Base-by-base conservation (phyloP, 2,888 invertebrate genomes). In the Mylabris sibirica region DNA sequence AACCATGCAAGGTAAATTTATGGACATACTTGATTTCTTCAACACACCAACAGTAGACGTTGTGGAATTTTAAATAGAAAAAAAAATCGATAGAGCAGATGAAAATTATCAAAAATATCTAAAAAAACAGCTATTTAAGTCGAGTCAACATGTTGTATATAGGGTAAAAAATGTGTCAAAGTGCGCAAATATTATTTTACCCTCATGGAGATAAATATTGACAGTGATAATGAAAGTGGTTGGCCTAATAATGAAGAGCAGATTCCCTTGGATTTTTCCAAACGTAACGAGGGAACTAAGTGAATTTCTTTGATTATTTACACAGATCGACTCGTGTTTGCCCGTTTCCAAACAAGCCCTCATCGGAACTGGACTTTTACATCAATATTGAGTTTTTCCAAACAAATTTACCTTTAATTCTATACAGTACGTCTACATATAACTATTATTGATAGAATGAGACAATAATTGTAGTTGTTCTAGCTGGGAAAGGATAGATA, bases 1-100 rank as follows among this genome's bases (percentile, higher is more conserved):
- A 64, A 64, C 59, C 67, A 64, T 63, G 59, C 20, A 53, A 60
- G 26, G 67, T 17, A 34, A 65, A 60, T 49, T 44, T 57, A 57
- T 57, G 11, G 57, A 57, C 24, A 57, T 26, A 63, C 26, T 53
- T 66, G 65, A 66, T 65, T 20, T 60, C 49, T 9, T 49, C 49
- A 49, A 11, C 3, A 44, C 44, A 44, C 49, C 49, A 20, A 49
- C 20, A 49, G 11, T 22, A 57, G 22, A 57, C 57, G 57, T 57
- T 57, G 24, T 24, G 57, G 57, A 57, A 57, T 57, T 57, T 57
- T 14, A 24, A 57, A 24, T 24, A 57, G 6, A 49, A 49, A 49
- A 20, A 49, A 49, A 20, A 11, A 17, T 44, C 6, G 44, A 44
- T 38, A n/a, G 5, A 14, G 14, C 5, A 5, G 8, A 35, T 2